Base-by-base conservation (phyloP, 2,888 invertebrate genomes). In the Palloptera scutellata region DNA sequence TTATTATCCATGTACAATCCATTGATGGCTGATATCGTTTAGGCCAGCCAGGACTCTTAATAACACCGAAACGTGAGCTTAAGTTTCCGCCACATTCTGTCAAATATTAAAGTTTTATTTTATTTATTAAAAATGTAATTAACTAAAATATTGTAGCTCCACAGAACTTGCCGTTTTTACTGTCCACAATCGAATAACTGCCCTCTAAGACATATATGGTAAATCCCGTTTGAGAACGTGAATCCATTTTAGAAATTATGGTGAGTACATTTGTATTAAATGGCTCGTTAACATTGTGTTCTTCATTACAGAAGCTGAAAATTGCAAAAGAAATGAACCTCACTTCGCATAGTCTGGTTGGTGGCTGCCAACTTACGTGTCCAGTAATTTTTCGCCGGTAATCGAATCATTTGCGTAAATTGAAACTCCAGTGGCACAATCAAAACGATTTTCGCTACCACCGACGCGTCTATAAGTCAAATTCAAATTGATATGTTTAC, bases 31-130 rank as follows among this genome's bases (percentile, higher is more conserved):
- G 90, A 82, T 97, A 97, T 0, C 79, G 72, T 0, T 86, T 78
- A 0, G 97, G 97, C 88, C 91, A 96, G 65, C 91, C 90, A 0
- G 97, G 97, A 10, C 94, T 91, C 75, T 87, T 88, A 20, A 97
- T 88, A 1, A 86, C 82, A 1, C 97, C 97, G 55, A 87, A 88
- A 30, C 87, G 79, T 42, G 89, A 88, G 48, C 87, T 88, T 73
- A 88, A 92, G 52, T 86, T 87, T 0, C 91, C 92, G 0, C 94
- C 94, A 82, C 97, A 97, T 60, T 86, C 89, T 89, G 75, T 41
- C 63, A 60, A 19, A 42, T 17, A 4, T 15, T 10, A 45, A 40
- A 42, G 12, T 20, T 65, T 17, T 5, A 43, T 42, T 10, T n/a
- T 19, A 17, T 19, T n/a, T 55, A 55, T 30, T n/a, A 19, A 55